Evolutionary conservation across 2,888 invertebrate species (phyloP), one percentile per base, ranked within the genome.

Genomic region (Agonopterix subpropinquella): DNA sequence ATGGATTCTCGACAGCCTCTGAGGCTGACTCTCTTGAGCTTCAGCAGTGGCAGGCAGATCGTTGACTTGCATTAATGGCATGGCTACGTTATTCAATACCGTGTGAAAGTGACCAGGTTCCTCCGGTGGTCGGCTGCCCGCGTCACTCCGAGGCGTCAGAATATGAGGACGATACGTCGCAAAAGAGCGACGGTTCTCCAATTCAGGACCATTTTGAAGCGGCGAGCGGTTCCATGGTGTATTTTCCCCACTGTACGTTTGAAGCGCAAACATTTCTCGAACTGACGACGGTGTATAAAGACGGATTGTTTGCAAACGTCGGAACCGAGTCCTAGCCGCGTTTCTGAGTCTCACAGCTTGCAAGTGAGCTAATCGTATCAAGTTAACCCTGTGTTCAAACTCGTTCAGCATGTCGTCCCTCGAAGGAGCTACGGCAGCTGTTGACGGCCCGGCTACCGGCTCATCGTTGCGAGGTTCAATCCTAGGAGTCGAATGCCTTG

Each of bases 31-130:
- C 2, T 61, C 67, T 9, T 67, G 73, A 1, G 59, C 62, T 2
- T 78, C 79, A 7, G 63, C 56, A 36, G 58, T 64, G 28, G 68
- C 55, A 10, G 73, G 65, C n/a, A 90, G 81, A 59, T 92, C 92
- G 56, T 92, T 92, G 36, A 92, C 90, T 58, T 91, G 91, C 61
- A 92, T 89, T 9, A 89, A 73, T 1, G 92, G 92, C 60, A 91
- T 84, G 1, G 71, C 70, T 0, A 80, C 78, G 50, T 77, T 79
- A 57, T 77, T 77, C 28, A 83, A 59, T 15, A 80, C 72, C 2
- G 80, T 71, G 51, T 77, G 78, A 53, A 77, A 74, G 41, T 71
- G 74, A 4, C 64, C 63, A 11, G 65, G 57, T 41, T 70, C 73
- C 4, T 72, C 73, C 2, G 61, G 47, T 1, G 59, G 51, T 47